Base-by-base conservation (phyloP, 2,888 invertebrate genomes). In the Rhingia campestris region DNA sequence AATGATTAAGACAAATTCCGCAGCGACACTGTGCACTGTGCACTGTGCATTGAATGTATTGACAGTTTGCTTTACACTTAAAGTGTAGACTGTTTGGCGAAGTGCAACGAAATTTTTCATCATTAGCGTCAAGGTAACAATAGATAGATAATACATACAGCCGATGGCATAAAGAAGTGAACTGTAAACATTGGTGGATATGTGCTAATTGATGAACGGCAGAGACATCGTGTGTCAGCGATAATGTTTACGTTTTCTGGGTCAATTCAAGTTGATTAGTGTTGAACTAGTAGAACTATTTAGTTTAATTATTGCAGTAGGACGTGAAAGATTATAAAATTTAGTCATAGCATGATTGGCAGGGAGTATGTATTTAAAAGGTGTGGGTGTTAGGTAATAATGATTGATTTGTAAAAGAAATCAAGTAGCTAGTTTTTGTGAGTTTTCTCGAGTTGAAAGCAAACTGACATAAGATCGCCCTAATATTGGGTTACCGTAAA, bases 121-220 rank as follows among this genome's bases (percentile, higher is more conserved):
- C 59, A 84, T 80, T 80, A 84, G 64, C 74, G 84, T 70, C 74
- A 75, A 66, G 64, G 64, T 70, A 80, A 75, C 66, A 70, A 74
- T 67, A 3, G 41, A 53, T 9, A 6, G 32, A 33, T 9, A 37
- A 47, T 22, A 58, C 45, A 7, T 5, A n/a, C 6, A 1, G 10
- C 32, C 32, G 12, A 58, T 61, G 58, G 35, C 74, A 74, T 32
- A 30, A 61, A 49, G 53, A 74, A 69, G 63, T 69, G 63, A 82
- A 69, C 67, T 58, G 45, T 63, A 63, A 82, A 45, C 58, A 54
- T 6, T 30, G 41, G 53, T 61, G 69, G 22, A 66, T 56, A 32
- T 53, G 79, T 73, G 73, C 63, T 82, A 82, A 82, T 82, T 79
- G 69, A 79, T 59, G 45, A 82, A 82, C 63, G 69, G 67, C 47